Evolutionary conservation across 2,888 invertebrate genomes (phyloP).

Genomic region (Eupelmus urozonus): DNA sequence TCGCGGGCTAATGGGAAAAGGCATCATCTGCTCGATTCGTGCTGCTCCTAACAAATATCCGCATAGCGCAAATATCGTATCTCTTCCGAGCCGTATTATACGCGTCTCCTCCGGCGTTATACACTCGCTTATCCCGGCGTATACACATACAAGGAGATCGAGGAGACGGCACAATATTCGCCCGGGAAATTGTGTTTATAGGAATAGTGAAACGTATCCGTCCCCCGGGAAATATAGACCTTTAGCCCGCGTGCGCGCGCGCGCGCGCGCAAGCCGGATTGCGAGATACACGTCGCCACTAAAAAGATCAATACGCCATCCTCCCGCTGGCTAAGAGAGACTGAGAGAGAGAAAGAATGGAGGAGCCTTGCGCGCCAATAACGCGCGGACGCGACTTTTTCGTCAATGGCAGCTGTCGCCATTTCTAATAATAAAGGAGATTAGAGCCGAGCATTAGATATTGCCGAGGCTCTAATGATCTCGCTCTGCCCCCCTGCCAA

Average conservation of each 20-base stretch:
- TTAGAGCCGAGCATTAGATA: conserved; percentile 31
- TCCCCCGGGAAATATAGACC: conserved; percentile 77
- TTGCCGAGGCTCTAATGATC: background rate
- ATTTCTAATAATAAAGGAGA: conserved; percentile 60
- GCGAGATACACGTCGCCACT: conserved; percentile 73
- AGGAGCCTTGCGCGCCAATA: conserved; percentile 32
- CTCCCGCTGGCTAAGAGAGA: conserved; percentile 52
- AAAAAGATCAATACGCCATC: conserved; percentile 78
- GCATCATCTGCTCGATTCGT: conserved; percentile 29
- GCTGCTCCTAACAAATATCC: conserved; percentile 45
- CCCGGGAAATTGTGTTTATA: conserved; percentile 77
- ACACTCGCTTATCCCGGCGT: background rate
- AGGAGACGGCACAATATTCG: conserved; percentile 68
- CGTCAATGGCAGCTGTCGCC: conserved; percentile 59
- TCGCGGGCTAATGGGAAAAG: conserved; percentile 26
- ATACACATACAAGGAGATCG: conserved; percentile 22
- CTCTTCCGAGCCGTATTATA: background rate
- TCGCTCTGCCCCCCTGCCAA: background rate
- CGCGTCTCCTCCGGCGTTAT: background rate
- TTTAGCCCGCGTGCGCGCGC: conserved; percentile 62
- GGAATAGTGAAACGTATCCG: conserved; percentile 76
- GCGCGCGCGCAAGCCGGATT: conserved; percentile 61
- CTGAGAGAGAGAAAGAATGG: conserved; percentile 1
- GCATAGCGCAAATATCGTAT: conserved; percentile 23
- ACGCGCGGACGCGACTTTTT: conserved; percentile 34